Evolutionary conservation across 2,113 vertebrate species (phyloP).

Genomic region (Eonycteris spelaea): DNA sequence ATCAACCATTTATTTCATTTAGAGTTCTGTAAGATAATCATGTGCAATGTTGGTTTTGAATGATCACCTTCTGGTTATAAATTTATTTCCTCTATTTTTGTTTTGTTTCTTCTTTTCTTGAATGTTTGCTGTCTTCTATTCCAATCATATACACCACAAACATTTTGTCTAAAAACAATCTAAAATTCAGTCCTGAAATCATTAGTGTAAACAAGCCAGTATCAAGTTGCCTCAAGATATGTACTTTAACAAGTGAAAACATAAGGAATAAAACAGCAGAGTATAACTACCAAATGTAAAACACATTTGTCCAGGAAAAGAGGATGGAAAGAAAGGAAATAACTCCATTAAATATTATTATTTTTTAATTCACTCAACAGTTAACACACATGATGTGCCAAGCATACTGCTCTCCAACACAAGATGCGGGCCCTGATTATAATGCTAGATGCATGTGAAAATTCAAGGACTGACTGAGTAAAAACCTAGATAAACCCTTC

Average conservation of each 20-base stretch:
- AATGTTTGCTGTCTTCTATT: background rate
- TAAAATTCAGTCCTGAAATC: background rate
- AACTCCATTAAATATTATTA: background rate
- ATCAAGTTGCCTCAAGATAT: background rate
- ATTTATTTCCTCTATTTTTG: background rate
- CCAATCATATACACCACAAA: background rate
- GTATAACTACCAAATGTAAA: background rate
- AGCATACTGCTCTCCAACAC: background rate
- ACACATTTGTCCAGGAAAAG: background rate
- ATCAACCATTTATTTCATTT: background rate
- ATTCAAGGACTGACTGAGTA: conserved; percentile 27
- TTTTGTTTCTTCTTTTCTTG: background rate
- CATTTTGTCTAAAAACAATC: background rate
- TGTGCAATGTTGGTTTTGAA: background rate
- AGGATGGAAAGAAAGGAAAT: background rate
- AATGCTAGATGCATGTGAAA: conserved; percentile 35
- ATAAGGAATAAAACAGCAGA: background rate
- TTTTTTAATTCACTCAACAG: background rate
- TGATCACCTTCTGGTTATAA: background rate
- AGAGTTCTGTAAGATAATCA: background rate
- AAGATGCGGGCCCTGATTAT: background rate
- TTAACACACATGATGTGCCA: background rate
- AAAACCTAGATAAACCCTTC: conserved; percentile 49
- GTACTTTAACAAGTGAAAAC: background rate
- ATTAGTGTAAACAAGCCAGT: background rate